Evolutionary conservation across 2,113 vertebrate species (phyloP), one percentile per base, ranked within the genome.

Genomic region (Anthoscopus minutus): DNA sequence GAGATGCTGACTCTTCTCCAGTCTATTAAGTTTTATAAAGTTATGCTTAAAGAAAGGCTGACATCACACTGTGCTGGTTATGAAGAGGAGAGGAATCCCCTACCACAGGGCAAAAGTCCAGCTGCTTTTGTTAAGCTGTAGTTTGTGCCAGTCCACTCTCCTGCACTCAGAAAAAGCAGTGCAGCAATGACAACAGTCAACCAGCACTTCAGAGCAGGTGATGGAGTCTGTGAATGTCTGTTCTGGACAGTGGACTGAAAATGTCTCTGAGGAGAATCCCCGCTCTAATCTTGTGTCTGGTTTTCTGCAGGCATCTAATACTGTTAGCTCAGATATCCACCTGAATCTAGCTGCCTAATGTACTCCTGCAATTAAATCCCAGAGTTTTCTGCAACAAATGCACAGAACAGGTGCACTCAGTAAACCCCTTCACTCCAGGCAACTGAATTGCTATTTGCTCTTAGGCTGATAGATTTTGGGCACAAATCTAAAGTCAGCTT

Each of bases 121-220:
- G 5, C 44, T 35, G 40, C 21, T 31, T 65, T 53, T 74, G 61
- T 57, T 0, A 4, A 33, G 47, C 13, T 2, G 1, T 7, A 5
- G 15, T 31, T 17, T 38, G 28, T 19, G 23, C 48, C 57, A 53
- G 13, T 35, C 30, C 18, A 3, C 14, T 9, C 18, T n/a, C 38
- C 47, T 47, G 44, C 45, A 24, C 61, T 57, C 50, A 30, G 44
- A 18, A 20, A 4, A 64, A 71, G 25, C 66, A 37, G 15, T 12
- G 35, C 51, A 71, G 61, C 27, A 60, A 19, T 57, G 25, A 31
- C 30, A 76, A 21, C 1, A 86, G 35, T 13, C 53, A 83, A 6
- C 24, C 23, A 6, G 3, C 25, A 44, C 72, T 47, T 35, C 40
- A 48, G 33, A 67, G 51, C 1, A n/a, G 47, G 25, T 25, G 44